Conservation (phyloP, 1,140 invertebrate genomes). For the Drosophila guanche region DNA sequence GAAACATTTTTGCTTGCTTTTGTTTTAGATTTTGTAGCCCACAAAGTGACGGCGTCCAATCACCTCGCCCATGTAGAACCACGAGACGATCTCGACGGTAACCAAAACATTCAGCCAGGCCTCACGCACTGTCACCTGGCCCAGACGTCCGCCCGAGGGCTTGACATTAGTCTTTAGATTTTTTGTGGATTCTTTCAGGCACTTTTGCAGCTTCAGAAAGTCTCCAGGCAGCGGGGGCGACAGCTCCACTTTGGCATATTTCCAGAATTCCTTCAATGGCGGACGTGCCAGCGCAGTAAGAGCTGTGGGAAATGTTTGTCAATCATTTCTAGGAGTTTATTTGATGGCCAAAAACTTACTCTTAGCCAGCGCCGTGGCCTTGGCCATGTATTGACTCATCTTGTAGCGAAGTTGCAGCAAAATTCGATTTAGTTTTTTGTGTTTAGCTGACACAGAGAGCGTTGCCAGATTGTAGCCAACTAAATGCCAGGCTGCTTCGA, state of each 20-base stretch:
- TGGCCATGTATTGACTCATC: constrained; percentile 55
- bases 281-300: constrained; percentile 87
- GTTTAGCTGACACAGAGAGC: no score
- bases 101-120: constrained; percentile 95
- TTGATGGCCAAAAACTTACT: constrained; percentile 40
- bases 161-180: constrained; percentile 86
- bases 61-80: constrained; percentile 98
- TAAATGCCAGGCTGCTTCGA: no score
- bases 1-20: neutral
- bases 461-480: no score
- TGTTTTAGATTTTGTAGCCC: constrained; percentile 92
- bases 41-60: constrained; percentile 96
- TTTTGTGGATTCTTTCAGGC: constrained; percentile 88
- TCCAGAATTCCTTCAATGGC: constrained; percentile 89
- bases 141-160: constrained; percentile 88
- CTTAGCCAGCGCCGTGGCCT: constrained; percentile 50
- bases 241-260: constrained; percentile 96
- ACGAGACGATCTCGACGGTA: constrained; percentile 93
- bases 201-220: constrained; percentile 90
- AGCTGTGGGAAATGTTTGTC: constrained; percentile 84
- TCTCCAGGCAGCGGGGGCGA: constrained; percentile 93
- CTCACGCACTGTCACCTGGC: constrained; percentile 92
- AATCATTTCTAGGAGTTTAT: neutral
- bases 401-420: constrained; percentile 4
- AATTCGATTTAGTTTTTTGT: constrained; percentile 1